Conservation (phyloP, 1,140 invertebrate genomes). For the Ceratosolen fusciceps region DNA sequence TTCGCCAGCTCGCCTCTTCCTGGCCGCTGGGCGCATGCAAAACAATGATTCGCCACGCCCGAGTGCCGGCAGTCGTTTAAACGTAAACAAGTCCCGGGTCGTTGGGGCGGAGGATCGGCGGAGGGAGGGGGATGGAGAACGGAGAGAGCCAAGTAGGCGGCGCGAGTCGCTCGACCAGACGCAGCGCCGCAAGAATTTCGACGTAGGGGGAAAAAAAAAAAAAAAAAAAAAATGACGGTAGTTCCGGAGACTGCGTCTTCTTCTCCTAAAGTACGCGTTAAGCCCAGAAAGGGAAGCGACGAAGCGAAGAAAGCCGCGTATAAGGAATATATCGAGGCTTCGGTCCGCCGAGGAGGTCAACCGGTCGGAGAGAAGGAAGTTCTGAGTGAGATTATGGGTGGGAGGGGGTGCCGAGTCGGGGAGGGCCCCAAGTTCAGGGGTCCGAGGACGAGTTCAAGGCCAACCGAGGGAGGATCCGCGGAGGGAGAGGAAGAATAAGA, state of each 20-base stretch:
- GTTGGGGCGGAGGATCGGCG: neutral
- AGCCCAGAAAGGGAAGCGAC: conserved; percentile 25
- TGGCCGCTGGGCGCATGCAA: conserved; percentile 10
- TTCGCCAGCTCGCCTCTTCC: neutral
- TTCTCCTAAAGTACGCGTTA: conserved; percentile 37
- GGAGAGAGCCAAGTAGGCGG: neutral
- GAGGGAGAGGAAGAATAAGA: neutral
- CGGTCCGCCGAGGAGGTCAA: neutral
- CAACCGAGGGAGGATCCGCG: conserved; percentile 25
- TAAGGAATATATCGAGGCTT: neutral
- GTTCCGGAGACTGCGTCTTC: conserved; percentile 31
- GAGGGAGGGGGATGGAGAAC: neutral
- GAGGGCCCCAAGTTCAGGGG: conserved; percentile 47
- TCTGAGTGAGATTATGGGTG: no score
- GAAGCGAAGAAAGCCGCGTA: neutral
- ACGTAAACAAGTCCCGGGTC: neutral
- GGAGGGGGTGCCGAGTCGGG: conserved; percentile 10
- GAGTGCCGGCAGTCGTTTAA: conserved; percentile 23
- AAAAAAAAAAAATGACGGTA: conserved; percentile 14
- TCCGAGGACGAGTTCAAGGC: conserved; percentile 59
- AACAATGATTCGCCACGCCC: conserved; percentile 25
- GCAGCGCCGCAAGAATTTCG: neutral
- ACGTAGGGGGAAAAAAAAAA: no score
- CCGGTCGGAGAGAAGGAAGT: conserved; percentile 4
- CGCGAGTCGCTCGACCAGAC: conserved; percentile 16